Conservation (phyloP, 2,888 invertebrate species). For the Limenitis camilla region DNA sequence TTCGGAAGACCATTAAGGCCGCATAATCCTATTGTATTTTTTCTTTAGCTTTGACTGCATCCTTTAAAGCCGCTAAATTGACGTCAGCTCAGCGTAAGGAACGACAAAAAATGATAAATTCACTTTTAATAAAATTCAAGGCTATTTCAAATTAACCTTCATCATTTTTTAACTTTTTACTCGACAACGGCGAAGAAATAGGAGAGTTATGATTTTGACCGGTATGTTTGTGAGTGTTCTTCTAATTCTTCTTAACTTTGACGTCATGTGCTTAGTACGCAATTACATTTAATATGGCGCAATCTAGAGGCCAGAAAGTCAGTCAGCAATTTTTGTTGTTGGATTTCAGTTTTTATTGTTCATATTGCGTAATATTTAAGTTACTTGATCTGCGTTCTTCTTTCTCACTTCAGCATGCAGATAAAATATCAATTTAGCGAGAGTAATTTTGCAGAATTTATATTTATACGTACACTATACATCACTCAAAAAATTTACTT, state of each 20-base stretch:
- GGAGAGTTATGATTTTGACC: too few relatives aligned
- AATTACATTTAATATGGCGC: too few relatives aligned
- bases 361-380: too few relatives aligned
- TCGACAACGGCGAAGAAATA: too few relatives aligned
- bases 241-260: too few relatives aligned
- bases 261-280: too few relatives aligned
- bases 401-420: too few relatives aligned
- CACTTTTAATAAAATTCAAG: constrained; percentile 20
- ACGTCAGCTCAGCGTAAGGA: constrained; percentile 36
- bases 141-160: constrained; percentile 20
- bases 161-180: constrained; percentile 7
- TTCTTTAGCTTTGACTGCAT: constrained; percentile 49
- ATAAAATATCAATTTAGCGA: background rate
- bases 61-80: constrained; percentile 54
- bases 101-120: constrained; percentile 43
- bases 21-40: constrained; percentile 70
- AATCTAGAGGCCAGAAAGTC: too few relatives aligned
- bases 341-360: too few relatives aligned
- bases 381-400: too few relatives aligned
- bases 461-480: background rate
- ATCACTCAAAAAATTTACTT: background rate
- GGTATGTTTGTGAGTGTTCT: too few relatives aligned
- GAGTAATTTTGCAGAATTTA: background rate
- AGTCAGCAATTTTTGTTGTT: too few relatives aligned
- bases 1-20: constrained; percentile 66